Conservation (phyloP, 2,888 invertebrate genomes). For the Melanophora roralis region DNA sequence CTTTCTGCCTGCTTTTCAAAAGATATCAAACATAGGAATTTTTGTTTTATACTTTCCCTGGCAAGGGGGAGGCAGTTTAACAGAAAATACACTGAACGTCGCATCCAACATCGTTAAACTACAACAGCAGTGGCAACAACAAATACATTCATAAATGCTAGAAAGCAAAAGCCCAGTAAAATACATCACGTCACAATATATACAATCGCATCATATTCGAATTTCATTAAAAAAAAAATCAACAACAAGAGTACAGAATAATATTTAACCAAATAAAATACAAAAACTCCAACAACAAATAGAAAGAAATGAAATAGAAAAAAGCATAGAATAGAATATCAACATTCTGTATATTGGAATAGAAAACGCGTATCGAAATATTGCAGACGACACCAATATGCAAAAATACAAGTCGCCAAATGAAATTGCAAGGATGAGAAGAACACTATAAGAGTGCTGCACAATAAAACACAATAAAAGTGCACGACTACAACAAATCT, state of each 20-base stretch:
- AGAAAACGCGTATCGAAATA: constrained; percentile 62
- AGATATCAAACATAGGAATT: constrained; percentile 48
- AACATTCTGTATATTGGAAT: constrained; percentile 16
- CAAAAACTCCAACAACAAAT: not conserved
- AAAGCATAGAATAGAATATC: constrained; percentile 25
- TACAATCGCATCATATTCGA: constrained; percentile 20
- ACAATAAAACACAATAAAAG: constrained; percentile 63
- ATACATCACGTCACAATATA: constrained; percentile 8
- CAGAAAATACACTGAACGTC: constrained; percentile 30
- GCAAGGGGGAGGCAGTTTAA: constrained; percentile 3
- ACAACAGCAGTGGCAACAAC: not conserved
- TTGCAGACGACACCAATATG: constrained; percentile 60
- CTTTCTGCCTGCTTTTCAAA: constrained; percentile 46
- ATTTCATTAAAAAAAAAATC: constrained; percentile 11
- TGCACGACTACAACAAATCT: constrained; percentile 63
- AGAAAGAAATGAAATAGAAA: constrained; percentile 30
- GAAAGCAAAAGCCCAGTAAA: constrained; percentile 23
- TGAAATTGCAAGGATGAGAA: constrained; percentile 49
- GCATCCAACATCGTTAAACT: too few relatives aligned
- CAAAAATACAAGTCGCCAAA: constrained; percentile 53
- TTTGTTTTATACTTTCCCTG: not conserved
- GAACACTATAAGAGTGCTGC: constrained; percentile 54
- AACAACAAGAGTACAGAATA: constrained; percentile 1
- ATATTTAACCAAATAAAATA: constrained; percentile 39
- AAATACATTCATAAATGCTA: not conserved